Percentiles rank a stretch among this genome's conserved stretches.
phyloP scores from a whole-genome alignment of 2,888 invertebrate genomes.

The Dryocosmus kuriphilus region DNA sequence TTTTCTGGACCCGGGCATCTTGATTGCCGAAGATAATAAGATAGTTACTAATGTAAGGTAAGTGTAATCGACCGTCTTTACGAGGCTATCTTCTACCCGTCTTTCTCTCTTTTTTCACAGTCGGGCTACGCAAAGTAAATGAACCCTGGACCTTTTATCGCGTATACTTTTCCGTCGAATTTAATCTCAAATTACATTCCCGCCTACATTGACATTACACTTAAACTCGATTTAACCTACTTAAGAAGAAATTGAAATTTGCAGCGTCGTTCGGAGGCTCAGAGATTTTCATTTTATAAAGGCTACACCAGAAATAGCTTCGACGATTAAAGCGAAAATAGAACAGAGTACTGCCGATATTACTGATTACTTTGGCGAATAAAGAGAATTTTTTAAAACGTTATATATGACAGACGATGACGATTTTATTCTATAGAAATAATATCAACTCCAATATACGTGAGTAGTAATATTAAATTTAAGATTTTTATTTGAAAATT shows the following conservation, averaged over 20 bases:
- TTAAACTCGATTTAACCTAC: slow-evolving; percentile 34
- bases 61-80: slow-evolving; percentile 31
- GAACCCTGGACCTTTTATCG: slow-evolving; percentile 23
- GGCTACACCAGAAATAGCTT: slow-evolving; percentile 18
- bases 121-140: slow-evolving; percentile 14
- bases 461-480: neutral
- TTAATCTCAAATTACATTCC: slow-evolving; percentile 39
- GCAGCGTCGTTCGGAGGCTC: slow-evolving; percentile 21
- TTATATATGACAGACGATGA: too few species aligned
- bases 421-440: too few species aligned
- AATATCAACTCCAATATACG: neutral
- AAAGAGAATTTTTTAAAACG: neutral
- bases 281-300: slow-evolving; percentile 34
- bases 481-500: neutral
- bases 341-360: slow-evolving; percentile 12
- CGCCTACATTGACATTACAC: slow-evolving; percentile 38
- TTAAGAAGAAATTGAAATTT: slow-evolving; percentile 37
- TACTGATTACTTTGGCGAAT: slow-evolving; percentile 2
- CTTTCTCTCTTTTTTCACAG: neutral
- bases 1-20: neutral
- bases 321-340: slow-evolving; percentile 21
- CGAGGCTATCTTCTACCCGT: neutral
- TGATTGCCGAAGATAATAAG: slow-evolving; percentile 24
- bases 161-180: slow-evolving; percentile 23
- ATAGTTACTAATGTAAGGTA: slow-evolving; percentile 35